Conservation (phyloP, 2,797 vertebrate species). For the Lophius americanus region DNA sequence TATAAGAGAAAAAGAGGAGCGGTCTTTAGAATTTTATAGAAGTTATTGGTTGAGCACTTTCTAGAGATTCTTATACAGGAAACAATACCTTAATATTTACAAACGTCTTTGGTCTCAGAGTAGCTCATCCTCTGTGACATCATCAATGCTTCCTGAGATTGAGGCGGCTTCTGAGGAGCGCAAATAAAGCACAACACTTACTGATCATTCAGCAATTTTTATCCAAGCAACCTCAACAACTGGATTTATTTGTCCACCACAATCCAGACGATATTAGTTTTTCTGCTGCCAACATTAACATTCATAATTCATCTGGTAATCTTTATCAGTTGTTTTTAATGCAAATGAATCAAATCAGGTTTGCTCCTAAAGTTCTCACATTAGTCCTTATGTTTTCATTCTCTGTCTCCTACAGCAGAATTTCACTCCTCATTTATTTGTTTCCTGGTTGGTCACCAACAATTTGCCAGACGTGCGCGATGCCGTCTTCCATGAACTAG, state of each 20-base stretch:
- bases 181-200: constrained; percentile 4
- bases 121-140: constrained; percentile 77
- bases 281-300: too few species aligned
- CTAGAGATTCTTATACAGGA: neutral
- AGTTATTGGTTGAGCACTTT: neutral
- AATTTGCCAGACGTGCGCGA: neutral
- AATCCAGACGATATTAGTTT: neutral
- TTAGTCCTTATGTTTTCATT: too few species aligned
- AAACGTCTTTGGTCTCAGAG: constrained; percentile 68
- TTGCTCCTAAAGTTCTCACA: too few species aligned
- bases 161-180: constrained; percentile 79
- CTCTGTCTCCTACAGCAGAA: neutral
- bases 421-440: neutral
- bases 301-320: too few species aligned
- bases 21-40: constrained; percentile 2
- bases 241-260: neutral
- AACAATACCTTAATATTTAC: constrained; percentile 36
- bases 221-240: neutral
- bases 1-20: constrained; percentile 22
- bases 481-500: too few species aligned
- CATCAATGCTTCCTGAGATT: constrained; percentile 84
- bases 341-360: too few species aligned
- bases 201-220: neutral
- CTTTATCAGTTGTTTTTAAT: too few species aligned
- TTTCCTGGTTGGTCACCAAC: neutral